These are phyloP conservation scores for Albula glossodonta DNA, from an alignment of 2,113 vertebrate species.

Conservation along the genomic window DNA sequence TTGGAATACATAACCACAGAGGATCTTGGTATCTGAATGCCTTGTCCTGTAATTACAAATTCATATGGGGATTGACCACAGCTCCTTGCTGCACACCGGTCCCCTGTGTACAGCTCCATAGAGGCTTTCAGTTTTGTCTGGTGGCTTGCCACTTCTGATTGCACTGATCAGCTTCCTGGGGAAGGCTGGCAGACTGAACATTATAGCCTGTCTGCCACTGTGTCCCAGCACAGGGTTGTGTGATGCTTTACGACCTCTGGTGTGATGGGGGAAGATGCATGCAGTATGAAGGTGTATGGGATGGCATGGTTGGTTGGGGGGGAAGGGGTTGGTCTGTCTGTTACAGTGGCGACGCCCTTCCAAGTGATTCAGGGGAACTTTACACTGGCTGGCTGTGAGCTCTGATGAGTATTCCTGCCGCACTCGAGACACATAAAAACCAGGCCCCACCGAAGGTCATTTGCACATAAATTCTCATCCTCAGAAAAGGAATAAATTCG, in stretches of 20 bases:
- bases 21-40: no score
- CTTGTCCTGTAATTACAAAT: no score
- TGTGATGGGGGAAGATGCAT: not conserved
- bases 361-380: not conserved
- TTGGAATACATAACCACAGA: no score
- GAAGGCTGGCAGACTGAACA: not conserved
- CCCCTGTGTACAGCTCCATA: no score
- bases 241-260: not conserved
- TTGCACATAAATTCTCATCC: slow-evolving; percentile 18
- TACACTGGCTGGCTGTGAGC: not conserved
- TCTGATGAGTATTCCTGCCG: slow-evolving; percentile 14
- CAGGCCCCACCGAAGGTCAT: not conserved
- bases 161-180: not conserved
- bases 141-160: no score
- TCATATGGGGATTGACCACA: no score
- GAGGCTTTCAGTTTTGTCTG: no score
- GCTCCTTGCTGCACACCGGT: no score
- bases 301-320: not conserved
- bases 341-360: not conserved
- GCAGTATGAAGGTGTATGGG: not conserved
- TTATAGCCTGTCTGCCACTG: not conserved
- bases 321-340: not conserved
- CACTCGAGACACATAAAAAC: not conserved
- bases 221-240: not conserved
- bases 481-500: slow-evolving; percentile 23